Evolutionary conservation across 1,140 invertebrate genomes (phyloP).

Genomic region (Euglossa dilemma): DNA sequence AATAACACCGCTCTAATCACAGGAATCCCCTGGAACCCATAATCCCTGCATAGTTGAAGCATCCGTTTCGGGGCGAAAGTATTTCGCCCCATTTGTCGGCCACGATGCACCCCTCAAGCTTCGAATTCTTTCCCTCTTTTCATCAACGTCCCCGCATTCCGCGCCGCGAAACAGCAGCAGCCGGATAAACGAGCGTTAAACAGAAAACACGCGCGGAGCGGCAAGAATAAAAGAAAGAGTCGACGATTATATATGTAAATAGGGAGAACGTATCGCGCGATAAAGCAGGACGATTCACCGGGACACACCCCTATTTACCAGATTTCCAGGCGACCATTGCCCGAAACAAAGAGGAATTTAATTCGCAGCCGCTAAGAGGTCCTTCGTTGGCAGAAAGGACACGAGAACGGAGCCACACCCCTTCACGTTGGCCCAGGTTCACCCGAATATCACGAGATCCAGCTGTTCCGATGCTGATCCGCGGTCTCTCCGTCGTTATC

Average conservation of each 20-base stretch:
- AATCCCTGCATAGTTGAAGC: too few species aligned
- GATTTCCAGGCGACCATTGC: background rate
- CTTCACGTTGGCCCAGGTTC: background rate
- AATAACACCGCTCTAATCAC: too few species aligned
- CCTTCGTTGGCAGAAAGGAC: background rate
- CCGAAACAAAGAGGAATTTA: background rate
- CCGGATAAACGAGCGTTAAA: background rate
- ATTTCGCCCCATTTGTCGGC: background rate
- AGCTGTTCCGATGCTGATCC: slow-evolving; percentile 6
- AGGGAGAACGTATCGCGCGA: background rate
- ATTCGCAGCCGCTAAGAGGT: background rate
- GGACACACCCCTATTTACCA: background rate
- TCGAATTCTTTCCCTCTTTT: background rate
- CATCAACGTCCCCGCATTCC: background rate
- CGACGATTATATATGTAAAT: background rate
- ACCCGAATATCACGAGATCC: background rate
- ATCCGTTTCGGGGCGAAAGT: background rate
- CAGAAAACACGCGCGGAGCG: too few species aligned
- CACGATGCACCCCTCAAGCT: background rate
- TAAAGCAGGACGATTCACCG: background rate
- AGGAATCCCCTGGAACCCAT: background rate
- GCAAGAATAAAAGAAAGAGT: background rate
- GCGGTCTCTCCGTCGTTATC: slow-evolving; percentile 25
- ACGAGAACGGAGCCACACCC: too few species aligned
- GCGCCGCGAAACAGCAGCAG: background rate